These are phyloP conservation scores for Conus canariensis DNA, from an alignment of 2,888 invertebrate genomes.

Conservation along the genomic window DNA sequence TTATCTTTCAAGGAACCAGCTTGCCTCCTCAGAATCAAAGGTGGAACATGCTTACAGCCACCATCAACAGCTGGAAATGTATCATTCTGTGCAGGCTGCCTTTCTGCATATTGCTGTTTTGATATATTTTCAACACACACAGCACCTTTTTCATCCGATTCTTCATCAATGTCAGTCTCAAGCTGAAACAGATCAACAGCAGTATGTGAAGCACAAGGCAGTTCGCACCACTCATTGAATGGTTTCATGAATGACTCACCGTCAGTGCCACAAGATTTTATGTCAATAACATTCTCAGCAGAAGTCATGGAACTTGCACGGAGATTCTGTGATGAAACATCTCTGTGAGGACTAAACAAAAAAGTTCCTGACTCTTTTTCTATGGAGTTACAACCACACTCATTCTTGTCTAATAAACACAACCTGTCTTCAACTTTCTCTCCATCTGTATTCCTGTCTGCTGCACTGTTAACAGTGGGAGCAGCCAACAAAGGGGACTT, in stretches of 20 bases:
- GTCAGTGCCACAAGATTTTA: neutral
- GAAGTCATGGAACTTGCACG: neutral
- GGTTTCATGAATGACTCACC: conserved; percentile 9
- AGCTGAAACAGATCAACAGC: neutral
- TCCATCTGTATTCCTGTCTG: neutral
- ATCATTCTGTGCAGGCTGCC: neutral
- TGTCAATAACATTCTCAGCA: neutral
- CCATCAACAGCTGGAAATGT: neutral
- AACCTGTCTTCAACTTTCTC: neutral
- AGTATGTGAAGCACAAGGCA: too few relatives aligned
- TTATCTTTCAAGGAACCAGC: neutral
- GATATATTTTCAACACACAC: neutral
- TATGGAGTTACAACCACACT: neutral
- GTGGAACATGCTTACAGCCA: neutral
- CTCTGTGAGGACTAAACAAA: neutral
- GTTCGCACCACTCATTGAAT: neutral
- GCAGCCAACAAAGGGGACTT: neutral
- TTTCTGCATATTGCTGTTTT: neutral
- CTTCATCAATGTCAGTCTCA: neutral
- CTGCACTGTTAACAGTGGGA: neutral
- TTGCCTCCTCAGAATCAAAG: neutral
- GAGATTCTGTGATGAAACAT: neutral
- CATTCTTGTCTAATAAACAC: neutral
- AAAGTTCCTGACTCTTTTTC: neutral
- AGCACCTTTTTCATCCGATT: neutral